Base-by-base conservation (phyloP, 2,113 vertebrate species). In the Myrmecobius fasciatus region DNA sequence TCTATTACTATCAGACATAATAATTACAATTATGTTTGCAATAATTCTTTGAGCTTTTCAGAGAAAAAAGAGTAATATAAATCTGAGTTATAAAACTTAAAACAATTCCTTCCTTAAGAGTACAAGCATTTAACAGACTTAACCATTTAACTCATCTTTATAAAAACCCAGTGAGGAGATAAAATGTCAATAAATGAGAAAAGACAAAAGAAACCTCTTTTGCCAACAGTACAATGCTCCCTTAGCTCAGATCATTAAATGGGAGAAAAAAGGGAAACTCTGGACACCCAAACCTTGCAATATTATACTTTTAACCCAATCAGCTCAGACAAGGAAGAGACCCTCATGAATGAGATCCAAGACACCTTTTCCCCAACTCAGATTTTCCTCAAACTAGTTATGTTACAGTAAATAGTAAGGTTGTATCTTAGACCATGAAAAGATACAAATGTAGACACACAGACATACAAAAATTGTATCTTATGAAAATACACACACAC, bases 301-400 rank as follows among this genome's bases (percentile, higher is more conserved):
- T 8, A 53, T 89, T 46, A 92, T 60, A 56, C 24, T 93, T 95
- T 95, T 92, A 95, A 89, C 52, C 31, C 17, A 93, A 53, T 95
- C 94, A 93, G 75, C 94, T 93, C 89, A 89, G 56, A 83, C 43
- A 95, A 96, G 91, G 36, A 89, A 95, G 90, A 49, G 51, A 96
- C 90, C 47, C 53, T n/a, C 22, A 67, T 89, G 31, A 48, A 93
- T 67, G 17, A 4, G 8, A 12, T 96, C 56, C 89, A 93, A 90
- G 49, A 24, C 89, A 92, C 89, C n/a, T 10, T 36, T 9, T 67
- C 31, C 75, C 94, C 94, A 93, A 0, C 1, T 90, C 49, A 89
- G 56, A 53, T 52, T 9, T 22, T 88, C 22, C 0, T 92, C 47
- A 28, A 31, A 94, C 36, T 54, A 92, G 90, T 52, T 47, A 28